Conservation (phyloP, 2,888 invertebrate species). For the Drosophila cracens region DNA sequence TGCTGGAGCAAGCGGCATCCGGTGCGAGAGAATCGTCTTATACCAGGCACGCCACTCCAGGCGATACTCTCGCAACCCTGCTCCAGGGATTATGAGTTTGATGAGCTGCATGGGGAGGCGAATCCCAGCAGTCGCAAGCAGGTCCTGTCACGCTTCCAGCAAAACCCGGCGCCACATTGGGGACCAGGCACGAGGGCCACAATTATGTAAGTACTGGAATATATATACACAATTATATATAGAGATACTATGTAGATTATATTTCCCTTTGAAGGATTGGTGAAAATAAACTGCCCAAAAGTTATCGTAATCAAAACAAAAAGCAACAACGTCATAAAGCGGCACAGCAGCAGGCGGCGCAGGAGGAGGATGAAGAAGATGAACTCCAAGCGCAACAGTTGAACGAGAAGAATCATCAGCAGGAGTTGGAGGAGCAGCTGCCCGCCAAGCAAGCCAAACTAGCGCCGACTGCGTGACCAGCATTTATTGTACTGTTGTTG, state of each 20-base stretch:
- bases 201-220: slow-evolving; percentile 87
- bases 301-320: slow-evolving; percentile 89
- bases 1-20: slow-evolving; percentile 91
- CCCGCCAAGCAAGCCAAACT: slow-evolving; percentile 72
- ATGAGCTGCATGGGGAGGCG: slow-evolving; percentile 87
- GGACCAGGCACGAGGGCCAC: slow-evolving; percentile 94
- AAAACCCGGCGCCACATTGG: slow-evolving; percentile 95
- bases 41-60: slow-evolving; percentile 82
- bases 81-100: slow-evolving; percentile 85
- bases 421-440: slow-evolving; percentile 24
- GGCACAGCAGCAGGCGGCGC: slow-evolving; percentile 14
- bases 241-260: not conserved
- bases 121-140: slow-evolving; percentile 92
- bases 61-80: slow-evolving; percentile 87
- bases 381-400: not conserved
- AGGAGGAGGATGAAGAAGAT: not conserved
- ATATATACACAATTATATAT: not conserved
- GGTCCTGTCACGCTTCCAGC: slow-evolving; percentile 92
- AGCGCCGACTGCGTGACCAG: slow-evolving; percentile 56
- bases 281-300: slow-evolving; percentile 87
- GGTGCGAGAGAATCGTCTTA: slow-evolving; percentile 87
- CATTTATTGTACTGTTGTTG: slow-evolving; percentile 5
- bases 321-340: slow-evolving; percentile 84
- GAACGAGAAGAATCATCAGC: not conserved
- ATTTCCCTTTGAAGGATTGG: slow-evolving; percentile 86